phyloP scores from a whole-genome alignment of 1,140 invertebrate genomes.

The Drosophila miranda region DNA sequence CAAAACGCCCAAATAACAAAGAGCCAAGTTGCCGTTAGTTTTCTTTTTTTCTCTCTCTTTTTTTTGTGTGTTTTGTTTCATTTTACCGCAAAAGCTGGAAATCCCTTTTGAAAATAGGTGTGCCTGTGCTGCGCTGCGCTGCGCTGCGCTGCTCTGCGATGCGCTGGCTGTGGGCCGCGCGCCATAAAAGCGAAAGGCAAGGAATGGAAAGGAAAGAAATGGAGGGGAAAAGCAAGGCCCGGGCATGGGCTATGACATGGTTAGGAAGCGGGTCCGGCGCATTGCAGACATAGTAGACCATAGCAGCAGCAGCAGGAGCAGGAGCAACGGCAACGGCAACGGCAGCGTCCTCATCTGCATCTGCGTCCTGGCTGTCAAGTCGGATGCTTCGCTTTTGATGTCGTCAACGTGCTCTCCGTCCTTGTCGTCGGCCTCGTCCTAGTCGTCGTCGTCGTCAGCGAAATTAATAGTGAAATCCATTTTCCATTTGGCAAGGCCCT shows the following conservation, averaged over 20 bases:
- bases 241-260: conserved; percentile 22
- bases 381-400: conserved; percentile 70
- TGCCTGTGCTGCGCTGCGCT: conserved; percentile 21
- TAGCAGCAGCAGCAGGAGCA: neutral
- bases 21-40: conserved; percentile 54
- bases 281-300: conserved; percentile 55
- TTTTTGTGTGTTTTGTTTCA: conserved; percentile 35
- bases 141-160: too few species aligned
- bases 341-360: conserved; percentile 37
- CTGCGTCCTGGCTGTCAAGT: conserved; percentile 57
- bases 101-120: conserved; percentile 76
- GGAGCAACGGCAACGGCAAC: conserved; percentile 4
- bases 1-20: conserved; percentile 53
- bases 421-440: conserved; percentile 10
- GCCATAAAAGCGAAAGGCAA: conserved; percentile 71
- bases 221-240: conserved; percentile 14
- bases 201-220: neutral
- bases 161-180: conserved; percentile 3
- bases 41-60: conserved; percentile 3
- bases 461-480: conserved; percentile 80
- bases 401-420: conserved; percentile 55
- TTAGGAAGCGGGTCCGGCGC: conserved; percentile 50
- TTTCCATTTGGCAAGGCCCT: conserved; percentile 54
- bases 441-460: conserved; percentile 50
- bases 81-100: conserved; percentile 66